These are phyloP conservation scores for Mesorhabditis sp. DNA, from an alignment of 2,888 invertebrate species.

Conservation along the genomic window DNA sequence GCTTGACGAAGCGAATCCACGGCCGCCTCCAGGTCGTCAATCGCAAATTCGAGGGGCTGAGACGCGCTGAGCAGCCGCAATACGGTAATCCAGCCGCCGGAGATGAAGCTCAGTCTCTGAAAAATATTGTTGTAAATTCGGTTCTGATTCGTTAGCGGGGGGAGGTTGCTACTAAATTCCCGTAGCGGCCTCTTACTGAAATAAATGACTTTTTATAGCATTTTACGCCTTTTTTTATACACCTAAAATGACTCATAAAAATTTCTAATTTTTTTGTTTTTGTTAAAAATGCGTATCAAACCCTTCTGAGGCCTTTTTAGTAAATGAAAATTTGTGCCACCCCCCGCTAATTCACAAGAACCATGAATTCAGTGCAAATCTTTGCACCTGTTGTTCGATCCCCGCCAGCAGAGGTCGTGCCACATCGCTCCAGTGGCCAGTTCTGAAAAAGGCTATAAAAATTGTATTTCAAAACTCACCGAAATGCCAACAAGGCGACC, in stretches of 20 bases:
- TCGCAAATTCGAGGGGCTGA: neutral
- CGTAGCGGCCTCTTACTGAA: no score
- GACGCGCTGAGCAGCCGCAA: neutral
- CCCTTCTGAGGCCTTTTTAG: no score
- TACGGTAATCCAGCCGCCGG: neutral
- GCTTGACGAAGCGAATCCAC: neutral
- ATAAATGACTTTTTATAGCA: no score
- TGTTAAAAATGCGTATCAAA: no score
- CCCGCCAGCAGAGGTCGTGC: neutral
- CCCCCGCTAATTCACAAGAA: no score
- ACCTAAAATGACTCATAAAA: no score
- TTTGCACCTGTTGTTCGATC: neutral
- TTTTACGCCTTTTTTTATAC: no score
- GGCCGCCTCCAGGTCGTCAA: neutral
- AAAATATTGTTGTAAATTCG: neutral
- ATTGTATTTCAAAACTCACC: neutral
- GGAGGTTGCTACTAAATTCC: neutral
- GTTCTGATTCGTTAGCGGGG: neutral
- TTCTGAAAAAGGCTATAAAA: slow-evolving; percentile 3
- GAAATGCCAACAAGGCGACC: neutral
- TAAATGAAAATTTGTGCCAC: no score
- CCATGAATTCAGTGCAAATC: neutral
- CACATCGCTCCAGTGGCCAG: neutral
- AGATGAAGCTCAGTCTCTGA: neutral
- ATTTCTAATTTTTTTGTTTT: no score